Percentiles rank a stretch among this genome's conserved stretches.
Evolutionary conservation across 1,140 invertebrate species (phyloP).

Genomic region (Anastrepha obliqua): DNA sequence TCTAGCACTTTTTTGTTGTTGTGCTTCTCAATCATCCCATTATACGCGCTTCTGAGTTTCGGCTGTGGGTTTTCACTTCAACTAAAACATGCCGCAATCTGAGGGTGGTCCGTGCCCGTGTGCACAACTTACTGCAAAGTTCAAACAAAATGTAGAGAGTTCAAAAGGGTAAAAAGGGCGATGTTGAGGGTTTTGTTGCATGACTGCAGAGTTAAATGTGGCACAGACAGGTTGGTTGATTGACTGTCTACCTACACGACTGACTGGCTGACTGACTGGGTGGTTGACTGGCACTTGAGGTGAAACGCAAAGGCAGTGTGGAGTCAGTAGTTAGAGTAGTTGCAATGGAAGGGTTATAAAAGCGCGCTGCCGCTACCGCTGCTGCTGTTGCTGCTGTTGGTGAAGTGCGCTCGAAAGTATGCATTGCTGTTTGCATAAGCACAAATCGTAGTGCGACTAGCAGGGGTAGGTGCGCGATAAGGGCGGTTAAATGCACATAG

Average conservation of each 20-base stretch:
- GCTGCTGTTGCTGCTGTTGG: not conserved
- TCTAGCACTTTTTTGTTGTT: not conserved
- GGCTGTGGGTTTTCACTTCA: not conserved
- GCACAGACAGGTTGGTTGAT: conserved; percentile 26
- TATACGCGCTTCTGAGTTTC: conserved; percentile 3
- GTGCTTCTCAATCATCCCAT: not conserved
- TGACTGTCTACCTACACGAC: not conserved
- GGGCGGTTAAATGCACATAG: conserved; percentile 51
- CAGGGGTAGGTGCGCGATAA: not conserved
- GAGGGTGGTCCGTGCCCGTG: not conserved
- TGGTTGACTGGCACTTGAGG: not conserved
- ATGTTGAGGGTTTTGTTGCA: not conserved
- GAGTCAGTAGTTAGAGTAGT: not conserved
- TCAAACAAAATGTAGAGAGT: not conserved
- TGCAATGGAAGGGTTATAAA: conserved; percentile 21
- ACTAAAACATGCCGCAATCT: not conserved
- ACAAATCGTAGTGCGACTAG: not conserved
- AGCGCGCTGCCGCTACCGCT: not conserved
- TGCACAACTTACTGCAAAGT: not conserved
- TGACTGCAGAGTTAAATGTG: conserved; percentile 18
- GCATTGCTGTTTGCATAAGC: conserved; percentile 52
- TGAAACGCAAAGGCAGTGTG: not conserved
- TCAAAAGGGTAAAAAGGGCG: not conserved
- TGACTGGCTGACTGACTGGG: not conserved
- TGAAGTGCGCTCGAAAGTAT: conserved; percentile 40